phyloP scores from a whole-genome alignment of 2,797 vertebrate genomes.

The Cetoscarus ocellatus region DNA sequence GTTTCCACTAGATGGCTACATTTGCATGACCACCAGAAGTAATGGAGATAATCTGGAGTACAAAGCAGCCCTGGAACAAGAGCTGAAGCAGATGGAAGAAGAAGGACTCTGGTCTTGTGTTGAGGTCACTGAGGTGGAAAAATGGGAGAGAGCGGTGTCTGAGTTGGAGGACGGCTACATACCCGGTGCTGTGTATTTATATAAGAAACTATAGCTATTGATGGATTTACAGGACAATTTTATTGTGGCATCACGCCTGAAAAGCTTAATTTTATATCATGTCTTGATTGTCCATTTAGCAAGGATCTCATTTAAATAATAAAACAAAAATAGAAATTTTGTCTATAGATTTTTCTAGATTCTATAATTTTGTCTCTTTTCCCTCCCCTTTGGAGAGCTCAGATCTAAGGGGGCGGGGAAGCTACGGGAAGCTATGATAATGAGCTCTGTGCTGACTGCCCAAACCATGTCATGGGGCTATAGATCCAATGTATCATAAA shows the following conservation, averaged over 20 bases:
- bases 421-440: no score
- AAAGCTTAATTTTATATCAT: neutral
- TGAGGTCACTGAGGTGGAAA: slow-evolving; percentile 77
- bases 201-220: slow-evolving; percentile 41
- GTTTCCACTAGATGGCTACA: slow-evolving; percentile 85
- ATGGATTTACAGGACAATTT: neutral
- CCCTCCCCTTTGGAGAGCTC: no score
- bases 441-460: no score
- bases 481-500: no score
- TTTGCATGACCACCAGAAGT: slow-evolving; percentile 92
- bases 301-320: no score
- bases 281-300: no score
- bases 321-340: no score
- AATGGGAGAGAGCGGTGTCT: slow-evolving; percentile 89
- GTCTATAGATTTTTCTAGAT: no score
- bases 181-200: slow-evolving; percentile 78
- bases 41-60: slow-evolving; percentile 86
- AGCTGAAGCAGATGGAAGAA: slow-evolving; percentile 81
- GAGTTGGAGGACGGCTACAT: slow-evolving; percentile 85
- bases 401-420: no score
- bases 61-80: slow-evolving; percentile 83
- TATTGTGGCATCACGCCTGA: neutral
- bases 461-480: no score
- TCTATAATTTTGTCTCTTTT: no score
- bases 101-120: slow-evolving; percentile 83